Conservation (phyloP, 2,888 invertebrate species). For the Ophion ellenae region DNA sequence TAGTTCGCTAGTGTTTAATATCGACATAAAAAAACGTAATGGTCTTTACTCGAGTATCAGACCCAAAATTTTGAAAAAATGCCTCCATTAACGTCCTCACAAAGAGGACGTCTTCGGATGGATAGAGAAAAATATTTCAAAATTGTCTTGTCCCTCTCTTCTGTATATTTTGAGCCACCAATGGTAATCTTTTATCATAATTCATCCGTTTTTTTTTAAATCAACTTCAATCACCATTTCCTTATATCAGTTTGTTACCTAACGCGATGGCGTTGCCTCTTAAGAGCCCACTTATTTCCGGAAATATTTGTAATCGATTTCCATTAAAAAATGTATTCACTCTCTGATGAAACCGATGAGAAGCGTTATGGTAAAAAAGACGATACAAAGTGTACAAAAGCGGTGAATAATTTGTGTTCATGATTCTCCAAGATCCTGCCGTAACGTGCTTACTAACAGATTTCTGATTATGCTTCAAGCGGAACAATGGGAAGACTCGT, state of each 20-base stretch:
- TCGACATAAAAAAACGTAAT: too few species aligned
- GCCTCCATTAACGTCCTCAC: too few species aligned
- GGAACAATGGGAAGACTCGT: slow-evolving; percentile 72
- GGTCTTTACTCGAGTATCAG: too few species aligned
- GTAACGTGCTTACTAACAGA: slow-evolving; percentile 67
- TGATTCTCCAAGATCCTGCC: slow-evolving; percentile 9
- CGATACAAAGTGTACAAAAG: too few species aligned
- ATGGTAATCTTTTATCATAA: too few species aligned
- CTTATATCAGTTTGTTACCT: not conserved
- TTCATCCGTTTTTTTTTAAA: not conserved
- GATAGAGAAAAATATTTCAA: too few species aligned
- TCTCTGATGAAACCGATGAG: not conserved
- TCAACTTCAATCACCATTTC: not conserved
- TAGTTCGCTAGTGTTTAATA: too few species aligned
- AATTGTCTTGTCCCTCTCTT: too few species aligned
- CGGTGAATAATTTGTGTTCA: not conserved
- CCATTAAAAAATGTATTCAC: too few species aligned
- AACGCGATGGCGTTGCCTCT: not conserved
- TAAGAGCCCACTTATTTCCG: not conserved
- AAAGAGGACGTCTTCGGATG: too few species aligned
- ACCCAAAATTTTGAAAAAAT: too few species aligned
- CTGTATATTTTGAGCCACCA: not conserved
- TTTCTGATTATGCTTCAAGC: slow-evolving; percentile 76
- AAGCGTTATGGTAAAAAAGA: not conserved
- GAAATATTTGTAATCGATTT: not conserved